phyloP scores from a whole-genome alignment of 2,888 invertebrate genomes.

The Cetonia aurata region DNA sequence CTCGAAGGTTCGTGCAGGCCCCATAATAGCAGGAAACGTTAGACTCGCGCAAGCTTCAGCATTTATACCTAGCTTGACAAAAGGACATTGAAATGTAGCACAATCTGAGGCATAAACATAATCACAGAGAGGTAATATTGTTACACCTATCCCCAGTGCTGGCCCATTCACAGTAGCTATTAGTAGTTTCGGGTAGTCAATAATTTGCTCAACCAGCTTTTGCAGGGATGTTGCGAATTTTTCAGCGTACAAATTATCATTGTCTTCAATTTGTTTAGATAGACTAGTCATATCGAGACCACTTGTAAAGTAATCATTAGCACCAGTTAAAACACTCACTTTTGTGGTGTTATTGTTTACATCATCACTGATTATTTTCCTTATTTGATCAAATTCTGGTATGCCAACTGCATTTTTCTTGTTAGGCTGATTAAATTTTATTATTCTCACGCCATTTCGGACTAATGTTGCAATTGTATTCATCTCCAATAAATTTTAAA shows the following conservation, averaged over 20 bases:
- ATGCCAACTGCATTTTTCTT: constrained; percentile 84
- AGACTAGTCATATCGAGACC: constrained; percentile 78
- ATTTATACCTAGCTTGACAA: constrained; percentile 84
- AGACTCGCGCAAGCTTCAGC: constrained; percentile 93
- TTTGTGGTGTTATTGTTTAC: constrained; percentile 76
- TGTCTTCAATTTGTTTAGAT: constrained; percentile 25
- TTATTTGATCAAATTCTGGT: constrained; percentile 77
- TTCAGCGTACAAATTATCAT: constrained; percentile 26
- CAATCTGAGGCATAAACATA: constrained; percentile 88
- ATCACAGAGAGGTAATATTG: constrained; percentile 88
- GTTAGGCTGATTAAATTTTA: constrained; percentile 80
- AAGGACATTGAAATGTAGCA: constrained; percentile 91
- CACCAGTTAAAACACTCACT: constrained; percentile 83
- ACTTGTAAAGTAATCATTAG: constrained; percentile 85
- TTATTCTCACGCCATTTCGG: constrained; percentile 69
- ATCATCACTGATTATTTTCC: constrained; percentile 76
- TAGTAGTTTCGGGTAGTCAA: constrained; percentile 89
- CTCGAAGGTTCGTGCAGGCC: constrained; percentile 77
- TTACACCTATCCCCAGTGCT: constrained; percentile 91
- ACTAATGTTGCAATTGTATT: constrained; percentile 36
- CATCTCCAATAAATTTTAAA: constrained; percentile 11
- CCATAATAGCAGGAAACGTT: constrained; percentile 87
- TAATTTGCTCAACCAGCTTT: constrained; percentile 80
- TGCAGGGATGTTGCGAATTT: constrained; percentile 63
- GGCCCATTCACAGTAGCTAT: constrained; percentile 94